A percentile compares a stretch with the other conserved stretches of the same genome.
Conservation (phyloP, 2,113 vertebrate species). For the Podarcis cretensis region DNA sequence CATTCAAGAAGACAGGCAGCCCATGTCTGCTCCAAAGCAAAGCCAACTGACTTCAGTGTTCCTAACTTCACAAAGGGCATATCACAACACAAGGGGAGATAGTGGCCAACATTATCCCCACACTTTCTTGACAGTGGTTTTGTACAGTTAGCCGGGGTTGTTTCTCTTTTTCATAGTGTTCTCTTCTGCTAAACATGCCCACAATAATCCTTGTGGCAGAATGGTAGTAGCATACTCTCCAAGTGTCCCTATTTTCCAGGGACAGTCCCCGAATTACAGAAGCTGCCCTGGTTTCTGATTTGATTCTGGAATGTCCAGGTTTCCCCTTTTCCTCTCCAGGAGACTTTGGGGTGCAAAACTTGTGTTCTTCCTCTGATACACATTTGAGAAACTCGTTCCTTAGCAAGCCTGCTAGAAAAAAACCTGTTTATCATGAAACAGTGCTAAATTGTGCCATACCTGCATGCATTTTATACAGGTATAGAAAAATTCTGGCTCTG, state of each 20-base stretch:
- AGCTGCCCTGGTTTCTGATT: too few species aligned
- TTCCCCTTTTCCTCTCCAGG: too few species aligned
- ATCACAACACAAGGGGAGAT: not conserved
- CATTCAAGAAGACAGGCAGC: not conserved
- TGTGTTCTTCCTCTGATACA: too few species aligned
- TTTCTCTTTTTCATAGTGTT: not conserved
- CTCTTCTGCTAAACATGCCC: not conserved
- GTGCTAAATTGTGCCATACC: not conserved
- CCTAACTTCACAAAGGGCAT: not conserved
- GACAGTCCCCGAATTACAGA: too few species aligned
- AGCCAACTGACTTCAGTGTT: too few species aligned
- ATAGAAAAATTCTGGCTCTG: not conserved
- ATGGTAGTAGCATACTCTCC: not conserved
- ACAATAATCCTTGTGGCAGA: not conserved
- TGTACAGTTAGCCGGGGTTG: too few species aligned
- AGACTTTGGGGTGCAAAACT: too few species aligned
- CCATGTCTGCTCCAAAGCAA: too few species aligned
- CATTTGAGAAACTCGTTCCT: not conserved
- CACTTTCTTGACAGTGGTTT: too few species aligned
- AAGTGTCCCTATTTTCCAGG: too few species aligned
- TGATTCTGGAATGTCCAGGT: too few species aligned
- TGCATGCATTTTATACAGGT: not conserved
- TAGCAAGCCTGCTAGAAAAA: not conserved
- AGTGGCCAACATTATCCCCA: not conserved
- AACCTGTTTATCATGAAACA: not conserved